Conservation (phyloP, 2,888 invertebrate genomes). For the Volucella inanis region DNA sequence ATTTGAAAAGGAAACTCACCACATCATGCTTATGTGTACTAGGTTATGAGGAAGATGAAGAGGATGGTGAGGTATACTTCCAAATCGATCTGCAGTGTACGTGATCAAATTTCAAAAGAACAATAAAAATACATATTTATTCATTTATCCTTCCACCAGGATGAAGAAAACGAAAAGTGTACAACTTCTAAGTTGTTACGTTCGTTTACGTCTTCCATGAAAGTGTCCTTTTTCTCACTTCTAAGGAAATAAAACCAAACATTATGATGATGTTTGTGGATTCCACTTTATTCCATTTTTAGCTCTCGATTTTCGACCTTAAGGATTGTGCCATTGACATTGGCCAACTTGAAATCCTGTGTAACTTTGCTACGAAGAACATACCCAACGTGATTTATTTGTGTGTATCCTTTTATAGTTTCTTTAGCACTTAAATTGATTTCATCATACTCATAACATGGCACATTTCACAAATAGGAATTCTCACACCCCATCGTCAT, state of each 20-base stretch:
- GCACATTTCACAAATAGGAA: slow-evolving; percentile 22
- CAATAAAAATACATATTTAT: not conserved
- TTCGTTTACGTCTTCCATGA: not conserved
- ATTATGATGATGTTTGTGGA: not conserved
- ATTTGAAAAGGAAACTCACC: not conserved
- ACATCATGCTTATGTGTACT: slow-evolving; percentile 6
- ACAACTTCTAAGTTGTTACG: not conserved
- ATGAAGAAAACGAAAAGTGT: not conserved
- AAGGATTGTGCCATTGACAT: not conserved
- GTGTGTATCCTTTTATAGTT: slow-evolving; percentile 30
- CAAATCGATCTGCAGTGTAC: slow-evolving; percentile 24
- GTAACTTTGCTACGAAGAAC: not conserved
- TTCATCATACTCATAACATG: slow-evolving; percentile 11
- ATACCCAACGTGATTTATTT: slow-evolving; percentile 4
- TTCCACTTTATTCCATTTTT: not conserved
- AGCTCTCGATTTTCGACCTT: not conserved
- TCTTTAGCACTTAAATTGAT: slow-evolving; percentile 14
- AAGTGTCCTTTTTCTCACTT: not conserved
- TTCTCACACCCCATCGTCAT: too few species aligned
- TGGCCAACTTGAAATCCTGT: not conserved
- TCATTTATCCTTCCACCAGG: not conserved
- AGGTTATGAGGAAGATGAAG: not conserved
- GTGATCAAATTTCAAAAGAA: slow-evolving; percentile 37
- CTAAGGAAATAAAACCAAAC: not conserved
- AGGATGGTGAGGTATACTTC: not conserved